Base-by-base conservation (phyloP, 2,888 invertebrate genomes). In the Cryptosula pallasiana region DNA sequence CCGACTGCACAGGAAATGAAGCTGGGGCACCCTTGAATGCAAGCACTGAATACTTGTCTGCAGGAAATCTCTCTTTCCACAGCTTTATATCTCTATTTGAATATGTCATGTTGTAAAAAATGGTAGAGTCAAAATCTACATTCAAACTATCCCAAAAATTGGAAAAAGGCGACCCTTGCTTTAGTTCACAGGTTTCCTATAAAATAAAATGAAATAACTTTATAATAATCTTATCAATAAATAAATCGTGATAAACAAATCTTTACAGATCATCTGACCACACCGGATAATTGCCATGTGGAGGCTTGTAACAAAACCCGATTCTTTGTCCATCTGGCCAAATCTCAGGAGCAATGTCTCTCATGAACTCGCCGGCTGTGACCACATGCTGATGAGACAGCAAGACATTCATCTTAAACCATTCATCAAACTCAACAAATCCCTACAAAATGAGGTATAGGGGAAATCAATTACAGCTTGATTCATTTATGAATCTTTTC, bases 1-100 rank as follows among this genome's bases (percentile, higher is more conserved):
- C 71, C 29, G 77, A 73, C n/a, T 73, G 54, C 71, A 83, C 78
- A 2, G 84, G 84, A 73, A 80, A 84, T 1, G 78, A 72, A 2
- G 84, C 83, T 58, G 84, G 84, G 1, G 84, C 83, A 25, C 84
- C 84, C 71, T 78, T 79, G 72, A 83, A 75, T 20, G 84, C 81
- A 16, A 83, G 72, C 16, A 84, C 83, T 69, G 84, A 83, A 73
- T 81, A 83, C 71, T 79, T 78, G n/a, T 74, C 73, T 0, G 80
- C 72, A 25, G 82, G 82, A 76, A 78, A 83, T 71, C 81, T 81
- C 71, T 55, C 20, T 25, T 54, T 57, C 74, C 74, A 74, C 23
- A 34, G 55, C 0, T 69, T 57, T 23, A 34, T 72, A 20, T 35
- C 35, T 69, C 58, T 45, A 29, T 69, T 55, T 36, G 58, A 25